Evolutionary conservation across 2,113 vertebrate species (phyloP).

Genomic region (Xenopus laevis): DNA sequence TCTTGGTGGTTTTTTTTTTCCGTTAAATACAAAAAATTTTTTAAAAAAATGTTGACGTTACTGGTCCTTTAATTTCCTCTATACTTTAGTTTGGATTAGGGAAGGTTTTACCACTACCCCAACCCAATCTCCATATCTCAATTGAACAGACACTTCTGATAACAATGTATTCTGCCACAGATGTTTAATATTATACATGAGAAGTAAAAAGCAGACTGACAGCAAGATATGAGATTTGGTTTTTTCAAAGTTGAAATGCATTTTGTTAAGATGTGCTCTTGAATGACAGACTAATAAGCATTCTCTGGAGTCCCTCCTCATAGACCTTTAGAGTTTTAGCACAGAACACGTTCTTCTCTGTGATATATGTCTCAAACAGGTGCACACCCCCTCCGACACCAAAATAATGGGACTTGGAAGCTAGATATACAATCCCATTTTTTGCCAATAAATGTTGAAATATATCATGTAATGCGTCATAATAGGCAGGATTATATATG

Average conservation of each 20-base stretch:
- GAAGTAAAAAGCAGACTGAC: too few relatives aligned
- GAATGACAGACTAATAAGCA: conserved; percentile 77
- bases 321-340: conserved; percentile 66
- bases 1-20: too few relatives aligned
- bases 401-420: conserved; percentile 92
- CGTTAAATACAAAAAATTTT: too few relatives aligned
- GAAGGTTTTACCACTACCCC: too few relatives aligned
- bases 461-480: conserved; percentile 71
- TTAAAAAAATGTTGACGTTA: too few relatives aligned
- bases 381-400: conserved; percentile 85
- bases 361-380: conserved; percentile 80
- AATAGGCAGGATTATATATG: conserved; percentile 86
- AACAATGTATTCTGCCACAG: too few relatives aligned
- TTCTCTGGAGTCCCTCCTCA: conserved; percentile 80
- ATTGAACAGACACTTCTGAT: too few relatives aligned
- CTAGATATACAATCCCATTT: conserved; percentile 76
- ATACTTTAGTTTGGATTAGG: too few relatives aligned
- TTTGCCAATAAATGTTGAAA: conserved; percentile 69
- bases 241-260: neutral
- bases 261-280: conserved; percentile 48
- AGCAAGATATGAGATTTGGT: neutral
- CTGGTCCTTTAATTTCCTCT: too few relatives aligned
- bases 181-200: too few relatives aligned
- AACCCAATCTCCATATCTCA: too few relatives aligned
- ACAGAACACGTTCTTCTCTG: conserved; percentile 71